Conservation (phyloP, 2,888 invertebrate species). For the Diarsia rubi region DNA sequence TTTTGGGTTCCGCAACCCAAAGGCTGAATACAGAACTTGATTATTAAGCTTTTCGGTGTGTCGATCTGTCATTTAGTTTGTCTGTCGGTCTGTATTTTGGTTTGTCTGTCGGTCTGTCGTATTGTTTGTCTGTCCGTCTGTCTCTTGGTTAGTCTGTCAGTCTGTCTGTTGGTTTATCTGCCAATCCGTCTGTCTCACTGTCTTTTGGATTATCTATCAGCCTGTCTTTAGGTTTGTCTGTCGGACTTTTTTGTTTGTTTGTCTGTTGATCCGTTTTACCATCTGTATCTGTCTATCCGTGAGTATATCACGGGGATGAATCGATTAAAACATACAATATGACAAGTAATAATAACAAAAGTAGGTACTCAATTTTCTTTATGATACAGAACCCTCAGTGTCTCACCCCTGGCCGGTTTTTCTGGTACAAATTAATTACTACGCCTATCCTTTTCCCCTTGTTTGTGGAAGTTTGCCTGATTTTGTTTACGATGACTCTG, state of each 20-base stretch:
- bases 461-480: slow-evolving; percentile 59
- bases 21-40: neutral
- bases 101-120: neutral
- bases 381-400: neutral
- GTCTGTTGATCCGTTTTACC: no score
- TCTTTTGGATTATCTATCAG: neutral
- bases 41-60: neutral
- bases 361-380: neutral
- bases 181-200: neutral
- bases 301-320: neutral
- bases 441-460: slow-evolving; percentile 57
- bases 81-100: neutral
- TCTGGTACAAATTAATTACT: slow-evolving; percentile 67
- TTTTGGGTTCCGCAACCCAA: neutral
- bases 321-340: neutral
- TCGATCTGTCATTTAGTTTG: neutral
- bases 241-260: neutral
- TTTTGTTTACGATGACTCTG: slow-evolving; percentile 64
- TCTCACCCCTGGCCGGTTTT: slow-evolving; percentile 44
- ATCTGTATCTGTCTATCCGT: no score
- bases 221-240: neutral
- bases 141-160: neutral
- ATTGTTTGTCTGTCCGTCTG: neutral
- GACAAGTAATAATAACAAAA: neutral
- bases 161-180: neutral